Evolutionary conservation across 30 jellyfish, hydroid and myxozoan genomes (phyloP), one percentile per base, ranked within the genome.

Genomic region (Haliclystus octoradiatus): DNA sequence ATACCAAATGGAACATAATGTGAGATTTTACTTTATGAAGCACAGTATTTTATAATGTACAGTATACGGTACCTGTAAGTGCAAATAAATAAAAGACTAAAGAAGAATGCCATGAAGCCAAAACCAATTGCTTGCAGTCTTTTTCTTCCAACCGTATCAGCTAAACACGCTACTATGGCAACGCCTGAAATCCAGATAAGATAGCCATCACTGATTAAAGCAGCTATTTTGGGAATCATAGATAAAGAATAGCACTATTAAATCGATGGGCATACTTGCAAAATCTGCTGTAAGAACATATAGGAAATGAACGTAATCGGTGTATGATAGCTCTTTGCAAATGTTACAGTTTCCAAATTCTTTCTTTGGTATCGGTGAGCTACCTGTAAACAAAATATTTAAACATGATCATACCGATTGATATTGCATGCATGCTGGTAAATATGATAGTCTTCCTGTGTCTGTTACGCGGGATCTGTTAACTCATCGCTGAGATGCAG

Each of bases 131-230:
- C 96, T 73, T 85, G 96, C 27, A 85, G 82, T 69, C 88, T 50
- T 62, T 78, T 85, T 73, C 96, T 78, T 4, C 96, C 96, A 49
- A 79, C 85, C 26, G 96, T 85, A 31, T 85, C 96, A 40, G 96
- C 94, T 33, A 85, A 68, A 27, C 68, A 24, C 1, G 96, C 96
- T 0, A 85, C 89, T 3, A 85, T 62, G n/a, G 79, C 25, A 29
- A 85, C 90, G 63, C 94, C 96, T 85, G 57, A 19, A 76, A 30
- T n/a, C 12, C 29, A 46, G 53, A 30, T 28, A 26, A 40, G 57
- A 40, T 40, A 40, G 19, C 57, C 9, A 40, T 19, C 57, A 40
- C 19, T 40, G 9, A 5, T 19, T 5, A 9, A 40, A 40, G 57
- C 57, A 5, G 19, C 57, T 19, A 40, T 40, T 40, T 40, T 40